These are phyloP conservation scores for Callospermophilus lateralis DNA, from an alignment of 2,113 vertebrate species.

Conservation along the genomic window DNA sequence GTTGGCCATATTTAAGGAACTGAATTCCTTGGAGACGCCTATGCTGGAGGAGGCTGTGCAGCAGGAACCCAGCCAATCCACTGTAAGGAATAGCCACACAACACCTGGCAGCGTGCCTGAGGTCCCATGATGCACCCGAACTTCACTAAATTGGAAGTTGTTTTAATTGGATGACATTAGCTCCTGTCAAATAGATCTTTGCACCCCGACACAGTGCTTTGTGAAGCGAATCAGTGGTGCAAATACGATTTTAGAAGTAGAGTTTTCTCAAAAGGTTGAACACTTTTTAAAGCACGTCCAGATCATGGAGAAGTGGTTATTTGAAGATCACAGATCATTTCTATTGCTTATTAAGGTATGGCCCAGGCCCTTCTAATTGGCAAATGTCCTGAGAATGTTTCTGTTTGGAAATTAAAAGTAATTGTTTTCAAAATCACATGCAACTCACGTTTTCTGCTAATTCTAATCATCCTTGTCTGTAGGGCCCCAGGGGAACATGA, in stretches of 20 bases:
- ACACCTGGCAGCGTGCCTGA: not conserved
- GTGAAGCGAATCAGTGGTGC: not conserved
- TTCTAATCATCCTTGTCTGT: not conserved
- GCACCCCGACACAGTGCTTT: constrained; percentile 16
- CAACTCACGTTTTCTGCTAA: constrained; percentile 36
- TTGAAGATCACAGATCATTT: constrained; percentile 44
- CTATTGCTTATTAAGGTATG: constrained; percentile 20
- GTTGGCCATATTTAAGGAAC: not conserved
- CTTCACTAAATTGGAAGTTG: constrained; percentile 57
- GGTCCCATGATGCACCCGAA: not conserved
- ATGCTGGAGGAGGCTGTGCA: not conserved
- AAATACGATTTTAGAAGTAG: constrained; percentile 16
- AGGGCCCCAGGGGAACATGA: not conserved
- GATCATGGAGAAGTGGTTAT: constrained; percentile 58
- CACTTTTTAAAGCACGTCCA: not conserved
- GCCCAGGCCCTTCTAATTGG: not conserved
- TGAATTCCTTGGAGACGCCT: not conserved
- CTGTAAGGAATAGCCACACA: not conserved
- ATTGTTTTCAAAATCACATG: not conserved
- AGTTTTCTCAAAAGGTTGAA: constrained; percentile 38
- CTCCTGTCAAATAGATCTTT: constrained; percentile 40
- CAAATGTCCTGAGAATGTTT: constrained; percentile 24
- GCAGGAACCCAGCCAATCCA: not conserved
- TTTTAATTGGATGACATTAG: constrained; percentile 27
- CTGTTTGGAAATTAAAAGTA: not conserved